Conservation (phyloP, 1,140 invertebrate genomes). For the Nylanderia fulva region DNA sequence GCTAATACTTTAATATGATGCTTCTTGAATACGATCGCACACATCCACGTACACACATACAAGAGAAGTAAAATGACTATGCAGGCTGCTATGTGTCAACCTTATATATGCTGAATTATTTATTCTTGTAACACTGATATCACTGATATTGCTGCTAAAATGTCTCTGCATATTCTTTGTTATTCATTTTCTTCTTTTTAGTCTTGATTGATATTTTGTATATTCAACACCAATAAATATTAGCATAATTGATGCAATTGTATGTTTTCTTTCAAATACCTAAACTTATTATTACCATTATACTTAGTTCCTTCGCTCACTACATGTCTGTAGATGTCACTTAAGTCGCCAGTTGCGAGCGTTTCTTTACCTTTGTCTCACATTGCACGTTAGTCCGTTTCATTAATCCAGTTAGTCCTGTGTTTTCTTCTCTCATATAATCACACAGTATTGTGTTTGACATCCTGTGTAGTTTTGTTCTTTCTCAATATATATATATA, state of each 20-base stretch:
- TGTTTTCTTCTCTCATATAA: too few relatives aligned
- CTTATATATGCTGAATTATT: neutral
- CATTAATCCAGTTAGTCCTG: too few relatives aligned
- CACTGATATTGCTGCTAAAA: neutral
- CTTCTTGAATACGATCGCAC: neutral
- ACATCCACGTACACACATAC: too few relatives aligned
- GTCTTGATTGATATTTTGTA: neutral
- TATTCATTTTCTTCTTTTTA: neutral
- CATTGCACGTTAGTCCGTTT: too few relatives aligned
- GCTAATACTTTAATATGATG: neutral
- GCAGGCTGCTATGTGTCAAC: neutral
- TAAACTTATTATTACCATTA: too few relatives aligned
- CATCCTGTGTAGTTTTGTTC: too few relatives aligned
- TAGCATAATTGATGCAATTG: neutral
- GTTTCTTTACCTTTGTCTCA: too few relatives aligned
- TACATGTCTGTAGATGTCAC: too few relatives aligned
- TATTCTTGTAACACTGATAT: neutral
- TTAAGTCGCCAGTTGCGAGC: too few relatives aligned
- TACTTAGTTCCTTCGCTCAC: too few relatives aligned
- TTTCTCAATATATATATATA: too few relatives aligned
- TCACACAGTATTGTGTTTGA: too few relatives aligned
- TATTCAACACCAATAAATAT: conserved; percentile 32
- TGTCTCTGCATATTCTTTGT: neutral
- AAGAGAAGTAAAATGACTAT: neutral
- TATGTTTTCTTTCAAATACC: neutral